Evolutionary conservation across 2,797 vertebrate species (phyloP).

Genomic region (Acanthornis magna): DNA sequence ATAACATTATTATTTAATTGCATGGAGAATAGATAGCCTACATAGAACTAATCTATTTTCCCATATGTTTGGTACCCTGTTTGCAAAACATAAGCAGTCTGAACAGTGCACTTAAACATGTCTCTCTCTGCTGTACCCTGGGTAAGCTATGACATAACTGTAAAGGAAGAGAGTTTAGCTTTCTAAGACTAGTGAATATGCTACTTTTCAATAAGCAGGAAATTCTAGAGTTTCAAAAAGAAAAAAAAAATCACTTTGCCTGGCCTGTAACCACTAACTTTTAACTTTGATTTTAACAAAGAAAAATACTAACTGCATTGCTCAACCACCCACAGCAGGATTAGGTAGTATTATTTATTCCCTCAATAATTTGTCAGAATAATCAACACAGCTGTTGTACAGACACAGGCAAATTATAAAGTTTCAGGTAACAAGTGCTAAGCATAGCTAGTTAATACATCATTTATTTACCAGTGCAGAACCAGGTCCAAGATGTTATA

Average conservation of each 20-base stretch:
- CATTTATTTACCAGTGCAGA: background rate
- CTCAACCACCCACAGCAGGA: background rate
- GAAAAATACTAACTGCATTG: background rate
- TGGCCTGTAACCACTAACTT: background rate
- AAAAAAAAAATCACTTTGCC: background rate
- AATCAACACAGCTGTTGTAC: background rate
- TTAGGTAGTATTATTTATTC: background rate
- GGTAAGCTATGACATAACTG: background rate
- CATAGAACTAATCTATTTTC: background rate
- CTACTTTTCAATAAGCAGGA: background rate
- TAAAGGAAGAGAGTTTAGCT: background rate
- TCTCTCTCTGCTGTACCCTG: background rate
- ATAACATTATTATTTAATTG: background rate
- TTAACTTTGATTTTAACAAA: background rate
- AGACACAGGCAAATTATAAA: background rate
- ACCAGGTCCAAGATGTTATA: background rate
- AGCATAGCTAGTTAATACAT: background rate
- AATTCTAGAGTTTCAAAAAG: background rate
- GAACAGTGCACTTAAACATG: background rate
- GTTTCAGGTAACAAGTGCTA: background rate
- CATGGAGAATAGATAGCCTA: background rate
- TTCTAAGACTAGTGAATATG: background rate
- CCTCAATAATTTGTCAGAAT: background rate
- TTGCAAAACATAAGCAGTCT: background rate
- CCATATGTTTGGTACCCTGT: background rate